Percentiles rank a stretch among this genome's conserved stretches.
Evolutionary conservation across 2,113 vertebrate species (phyloP).

Genomic region (Macaca nemestrina): DNA sequence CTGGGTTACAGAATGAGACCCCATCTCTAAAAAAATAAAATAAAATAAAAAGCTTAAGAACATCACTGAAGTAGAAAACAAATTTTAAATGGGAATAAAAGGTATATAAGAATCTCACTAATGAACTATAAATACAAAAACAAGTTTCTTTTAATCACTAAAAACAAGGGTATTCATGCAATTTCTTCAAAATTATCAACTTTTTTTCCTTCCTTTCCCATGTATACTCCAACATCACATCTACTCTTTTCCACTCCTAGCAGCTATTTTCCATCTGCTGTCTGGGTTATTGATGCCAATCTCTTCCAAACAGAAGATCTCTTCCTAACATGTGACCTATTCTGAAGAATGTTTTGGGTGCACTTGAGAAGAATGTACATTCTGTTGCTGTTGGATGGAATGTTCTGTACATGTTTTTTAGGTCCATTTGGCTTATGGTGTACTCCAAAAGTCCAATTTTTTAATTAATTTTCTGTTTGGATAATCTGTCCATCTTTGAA

Average conservation of each 20-base stretch:
- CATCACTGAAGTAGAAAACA: slow-evolving; percentile 1
- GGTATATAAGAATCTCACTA: neutral
- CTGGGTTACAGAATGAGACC: too few species aligned
- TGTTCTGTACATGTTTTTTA: neutral
- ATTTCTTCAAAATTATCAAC: neutral
- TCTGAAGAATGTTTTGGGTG: neutral
- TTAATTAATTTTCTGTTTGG: neutral
- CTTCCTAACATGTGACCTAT: neutral
- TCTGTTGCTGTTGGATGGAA: neutral
- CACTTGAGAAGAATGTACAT: neutral
- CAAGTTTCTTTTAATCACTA: neutral
- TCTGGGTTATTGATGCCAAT: neutral
- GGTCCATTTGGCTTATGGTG: neutral
- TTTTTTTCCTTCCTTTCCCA: neutral
- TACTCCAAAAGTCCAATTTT: neutral
- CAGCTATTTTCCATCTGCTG: neutral
- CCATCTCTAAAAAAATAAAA: too few species aligned
- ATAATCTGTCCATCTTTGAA: neutral
- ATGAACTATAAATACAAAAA: neutral
- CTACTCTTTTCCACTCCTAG: neutral
- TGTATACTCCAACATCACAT: neutral
- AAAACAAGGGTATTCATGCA: neutral
- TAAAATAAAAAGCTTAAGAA: too few species aligned
- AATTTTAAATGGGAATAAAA: slow-evolving; percentile 41
- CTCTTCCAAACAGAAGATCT: neutral